Evolutionary conservation across 2,797 vertebrate species (phyloP).

Genomic region (Danio tinwini): DNA sequence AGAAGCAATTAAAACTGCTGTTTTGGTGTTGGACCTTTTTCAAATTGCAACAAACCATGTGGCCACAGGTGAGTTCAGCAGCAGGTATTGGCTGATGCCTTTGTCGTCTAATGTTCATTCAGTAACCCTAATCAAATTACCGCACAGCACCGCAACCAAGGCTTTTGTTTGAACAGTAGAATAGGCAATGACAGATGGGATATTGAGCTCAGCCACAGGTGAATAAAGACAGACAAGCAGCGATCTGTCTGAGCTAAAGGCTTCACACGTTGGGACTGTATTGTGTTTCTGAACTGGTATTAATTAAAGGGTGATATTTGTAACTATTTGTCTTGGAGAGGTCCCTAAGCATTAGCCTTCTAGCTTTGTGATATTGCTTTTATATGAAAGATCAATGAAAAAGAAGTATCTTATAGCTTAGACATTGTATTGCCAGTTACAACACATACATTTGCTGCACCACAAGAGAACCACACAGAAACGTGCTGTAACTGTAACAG

Average conservation of each 20-base stretch:
- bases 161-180: constrained; percentile 57
- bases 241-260: constrained; percentile 45
- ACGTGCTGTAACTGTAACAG: no score
- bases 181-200: constrained; percentile 59
- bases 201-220: constrained; percentile 68
- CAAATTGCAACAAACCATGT: constrained; percentile 26
- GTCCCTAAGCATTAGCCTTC: neutral
- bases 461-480: neutral
- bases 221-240: constrained; percentile 64
- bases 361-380: neutral
- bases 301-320: constrained; percentile 62
- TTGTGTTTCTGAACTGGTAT: constrained; percentile 39
- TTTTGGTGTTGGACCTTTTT: constrained; percentile 44
- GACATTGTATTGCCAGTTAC: neutral
- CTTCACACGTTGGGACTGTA: constrained; percentile 25
- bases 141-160: constrained; percentile 56
- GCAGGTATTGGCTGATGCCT: constrained; percentile 35
- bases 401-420: neutral
- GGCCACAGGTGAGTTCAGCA: constrained; percentile 38
- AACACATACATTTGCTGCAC: neutral
- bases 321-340: constrained; percentile 1
- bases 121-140: constrained; percentile 68
- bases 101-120: constrained; percentile 34
- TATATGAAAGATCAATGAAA: neutral
- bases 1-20: constrained; percentile 19